These are phyloP conservation scores for Onychorhynchus coronatus DNA, from an alignment of 2,113 vertebrate species.

Conservation along the genomic window DNA sequence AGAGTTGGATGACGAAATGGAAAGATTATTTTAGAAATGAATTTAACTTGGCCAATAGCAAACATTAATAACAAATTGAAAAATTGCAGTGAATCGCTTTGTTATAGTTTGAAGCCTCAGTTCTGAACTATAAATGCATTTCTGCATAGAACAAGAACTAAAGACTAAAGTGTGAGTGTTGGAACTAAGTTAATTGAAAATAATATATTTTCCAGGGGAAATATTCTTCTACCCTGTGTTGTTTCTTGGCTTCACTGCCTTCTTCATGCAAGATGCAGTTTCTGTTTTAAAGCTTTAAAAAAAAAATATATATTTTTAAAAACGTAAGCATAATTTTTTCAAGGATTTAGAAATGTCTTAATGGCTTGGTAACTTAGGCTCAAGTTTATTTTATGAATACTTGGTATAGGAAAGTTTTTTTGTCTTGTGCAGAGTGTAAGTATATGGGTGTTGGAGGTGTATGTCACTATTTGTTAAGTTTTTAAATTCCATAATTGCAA, in stretches of 20 bases:
- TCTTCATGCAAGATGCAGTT: not conserved
- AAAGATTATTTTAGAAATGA: not conserved
- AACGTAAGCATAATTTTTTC: not conserved
- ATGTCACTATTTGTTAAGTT: not conserved
- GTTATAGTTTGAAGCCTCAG: rapidly evolving
- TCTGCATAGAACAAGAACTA: not conserved
- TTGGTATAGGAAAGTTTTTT: not conserved
- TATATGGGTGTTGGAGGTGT: not conserved
- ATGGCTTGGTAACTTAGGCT: not conserved
- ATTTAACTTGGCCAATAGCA: not conserved
- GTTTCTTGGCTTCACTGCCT: not conserved
- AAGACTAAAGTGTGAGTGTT: not conserved
- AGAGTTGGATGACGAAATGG: not conserved
- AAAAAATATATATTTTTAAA: not conserved
- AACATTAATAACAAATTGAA: not conserved
- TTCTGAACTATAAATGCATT: not conserved
- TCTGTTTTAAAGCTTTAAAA: not conserved
- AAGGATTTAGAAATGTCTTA: not conserved
- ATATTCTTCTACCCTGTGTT: not conserved
- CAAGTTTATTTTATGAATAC: not conserved
- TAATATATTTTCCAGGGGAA: not conserved
- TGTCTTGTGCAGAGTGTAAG: not conserved
- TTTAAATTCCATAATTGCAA: not conserved
- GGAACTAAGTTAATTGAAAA: not conserved
- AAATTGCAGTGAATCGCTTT: not conserved